phyloP scores from a whole-genome alignment of 2,888 invertebrate species.

The Hirtodrosophila histrioides region DNA sequence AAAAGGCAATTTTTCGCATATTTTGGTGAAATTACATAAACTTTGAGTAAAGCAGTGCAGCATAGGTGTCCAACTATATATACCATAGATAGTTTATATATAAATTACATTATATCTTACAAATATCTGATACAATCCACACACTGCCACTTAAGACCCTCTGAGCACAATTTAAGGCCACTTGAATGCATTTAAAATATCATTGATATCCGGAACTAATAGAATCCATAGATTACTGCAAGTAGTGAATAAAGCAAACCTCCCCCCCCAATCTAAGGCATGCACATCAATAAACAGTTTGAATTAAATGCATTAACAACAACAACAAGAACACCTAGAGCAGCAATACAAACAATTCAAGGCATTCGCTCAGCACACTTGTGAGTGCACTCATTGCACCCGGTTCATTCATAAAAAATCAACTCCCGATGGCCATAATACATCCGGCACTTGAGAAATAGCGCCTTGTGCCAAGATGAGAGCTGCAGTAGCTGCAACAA shows the following conservation, averaged over 20 bases:
- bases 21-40: too few relatives aligned
- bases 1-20: too few relatives aligned
- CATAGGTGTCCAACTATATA: too few relatives aligned
- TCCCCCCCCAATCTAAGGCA: constrained; percentile 5
- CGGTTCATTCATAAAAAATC: constrained; percentile 66
- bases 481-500: constrained; percentile 9
- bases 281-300: constrained; percentile 54
- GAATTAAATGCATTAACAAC: constrained; percentile 48
- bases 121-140: neutral
- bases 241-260: constrained; percentile 27
- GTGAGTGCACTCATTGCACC: constrained; percentile 39
- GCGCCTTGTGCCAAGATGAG: constrained; percentile 45
- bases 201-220: constrained; percentile 66
- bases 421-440: constrained; percentile 53
- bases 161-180: constrained; percentile 16
- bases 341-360: constrained; percentile 24
- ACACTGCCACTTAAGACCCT: neutral
- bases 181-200: constrained; percentile 56
- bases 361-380: constrained; percentile 11
- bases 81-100: too few relatives aligned
- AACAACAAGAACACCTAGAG: constrained; percentile 19
- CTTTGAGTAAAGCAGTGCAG: too few relatives aligned
- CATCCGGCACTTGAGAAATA: constrained; percentile 64
- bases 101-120: neutral
- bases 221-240: constrained; percentile 27